These are phyloP conservation scores for Tipula unca DNA, from an alignment of 2,888 invertebrate species.

Conservation along the genomic window DNA sequence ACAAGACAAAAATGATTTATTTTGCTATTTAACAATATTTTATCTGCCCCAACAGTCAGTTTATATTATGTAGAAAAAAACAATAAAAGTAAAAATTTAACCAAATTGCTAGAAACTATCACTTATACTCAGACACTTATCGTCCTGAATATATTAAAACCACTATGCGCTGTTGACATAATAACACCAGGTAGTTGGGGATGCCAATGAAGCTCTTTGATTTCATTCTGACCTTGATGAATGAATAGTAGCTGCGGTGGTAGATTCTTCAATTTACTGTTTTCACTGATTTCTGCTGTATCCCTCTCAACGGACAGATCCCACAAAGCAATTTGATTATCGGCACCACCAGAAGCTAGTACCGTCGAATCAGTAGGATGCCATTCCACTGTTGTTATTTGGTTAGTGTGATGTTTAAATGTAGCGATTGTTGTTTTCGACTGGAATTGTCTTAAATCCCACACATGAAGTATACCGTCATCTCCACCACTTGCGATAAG, in stretches of 20 bases:
- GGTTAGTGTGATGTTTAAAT: conserved; percentile 90
- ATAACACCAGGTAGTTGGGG: conserved; percentile 88
- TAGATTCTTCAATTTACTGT: conserved; percentile 65
- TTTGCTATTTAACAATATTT: not conserved
- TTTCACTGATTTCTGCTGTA: conserved; percentile 53
- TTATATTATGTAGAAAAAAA: conserved; percentile 14
- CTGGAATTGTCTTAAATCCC: conserved; percentile 88
- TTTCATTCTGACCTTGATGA: conserved; percentile 94
- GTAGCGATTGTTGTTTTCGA: conserved; percentile 74
- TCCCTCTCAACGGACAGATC: conserved; percentile 89
- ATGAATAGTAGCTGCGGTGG: conserved; percentile 96
- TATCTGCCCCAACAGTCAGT: not conserved
- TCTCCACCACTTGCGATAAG: conserved; percentile 92
- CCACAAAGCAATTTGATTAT: conserved; percentile 95
- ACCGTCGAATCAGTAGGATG: conserved; percentile 88
- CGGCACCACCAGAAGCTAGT: conserved; percentile 85
- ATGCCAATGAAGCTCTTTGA: conserved; percentile 99
- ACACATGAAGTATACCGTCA: conserved; percentile 87
- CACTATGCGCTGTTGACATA: conserved; percentile 87
- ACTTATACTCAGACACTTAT: conserved; percentile 71
- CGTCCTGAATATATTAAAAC: conserved; percentile 95
- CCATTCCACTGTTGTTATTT: conserved; percentile 96
- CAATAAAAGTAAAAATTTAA: not conserved
- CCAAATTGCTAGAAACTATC: not conserved
- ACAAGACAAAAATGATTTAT: not conserved